Conservation (phyloP, 2,113 vertebrate genomes). For the Tragelaphus buxtoni region DNA sequence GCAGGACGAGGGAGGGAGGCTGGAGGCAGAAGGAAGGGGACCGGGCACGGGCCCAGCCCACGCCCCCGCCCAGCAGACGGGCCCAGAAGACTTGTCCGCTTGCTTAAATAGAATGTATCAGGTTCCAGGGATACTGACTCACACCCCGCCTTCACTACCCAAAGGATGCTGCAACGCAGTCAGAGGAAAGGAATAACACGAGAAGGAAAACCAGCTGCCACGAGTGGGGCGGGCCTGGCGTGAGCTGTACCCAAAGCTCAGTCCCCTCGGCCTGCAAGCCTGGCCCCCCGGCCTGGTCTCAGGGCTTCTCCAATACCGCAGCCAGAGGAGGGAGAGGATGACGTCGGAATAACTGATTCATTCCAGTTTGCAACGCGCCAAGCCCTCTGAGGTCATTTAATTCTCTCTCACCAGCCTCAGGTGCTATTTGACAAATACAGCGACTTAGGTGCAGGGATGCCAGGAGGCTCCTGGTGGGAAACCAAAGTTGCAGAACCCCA, state of each 20-base stretch:
- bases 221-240: too few relatives aligned
- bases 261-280: rapidly evolving
- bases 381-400: neutral
- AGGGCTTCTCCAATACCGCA: too few relatives aligned
- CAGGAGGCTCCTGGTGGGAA: neutral
- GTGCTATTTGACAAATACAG: neutral
- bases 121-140: too few relatives aligned
- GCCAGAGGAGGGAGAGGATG: neutral
- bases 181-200: too few relatives aligned
- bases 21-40: neutral
- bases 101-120: neutral
- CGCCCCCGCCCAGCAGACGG: neutral
- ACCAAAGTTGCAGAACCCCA: neutral
- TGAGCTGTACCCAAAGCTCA: rapidly evolving
- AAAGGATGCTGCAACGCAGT: too few relatives aligned
- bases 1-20: too few relatives aligned
- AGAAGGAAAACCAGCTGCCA: too few relatives aligned
- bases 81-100: neutral
- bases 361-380: neutral
- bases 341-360: neutral
- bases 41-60: neutral
- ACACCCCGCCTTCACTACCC: too few relatives aligned
- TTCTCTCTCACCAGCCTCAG: neutral
- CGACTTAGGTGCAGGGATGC: neutral
- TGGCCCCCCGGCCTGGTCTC: rapidly evolving